Conservation (phyloP, 2,797 vertebrate species). For the Chrysolophus pictus region DNA sequence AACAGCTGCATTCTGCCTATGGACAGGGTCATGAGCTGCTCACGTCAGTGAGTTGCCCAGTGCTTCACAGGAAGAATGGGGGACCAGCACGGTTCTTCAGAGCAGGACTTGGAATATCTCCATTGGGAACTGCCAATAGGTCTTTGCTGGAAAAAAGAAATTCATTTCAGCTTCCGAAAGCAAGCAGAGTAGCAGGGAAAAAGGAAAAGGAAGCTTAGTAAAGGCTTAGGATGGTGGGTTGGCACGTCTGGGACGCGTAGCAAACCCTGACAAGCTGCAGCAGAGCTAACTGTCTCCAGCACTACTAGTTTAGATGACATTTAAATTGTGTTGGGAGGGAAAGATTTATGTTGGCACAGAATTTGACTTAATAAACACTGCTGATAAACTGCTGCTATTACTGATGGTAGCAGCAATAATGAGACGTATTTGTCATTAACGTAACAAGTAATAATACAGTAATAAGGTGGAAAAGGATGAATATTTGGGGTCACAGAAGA, state of each 20-base stretch:
- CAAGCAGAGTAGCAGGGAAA: background rate
- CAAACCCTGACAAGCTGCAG: background rate
- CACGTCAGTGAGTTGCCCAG: background rate
- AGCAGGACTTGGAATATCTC: background rate
- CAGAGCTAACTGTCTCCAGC: background rate
- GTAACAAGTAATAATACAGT: constrained; percentile 44
- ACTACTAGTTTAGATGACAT: background rate
- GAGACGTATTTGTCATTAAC: constrained; percentile 38
- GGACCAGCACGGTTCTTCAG: background rate
- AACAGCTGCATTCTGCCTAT: background rate
- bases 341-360: constrained; percentile 25
- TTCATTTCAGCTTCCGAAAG: background rate
- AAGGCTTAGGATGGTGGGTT: background rate
- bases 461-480: constrained; percentile 35
- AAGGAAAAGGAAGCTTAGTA: background rate
- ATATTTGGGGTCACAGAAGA: constrained; percentile 41
- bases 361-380: constrained; percentile 57
- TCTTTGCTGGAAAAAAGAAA: background rate
- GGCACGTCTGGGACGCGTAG: background rate
- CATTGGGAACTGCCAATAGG: background rate
- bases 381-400: constrained; percentile 29
- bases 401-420: constrained; percentile 27
- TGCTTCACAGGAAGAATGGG: background rate
- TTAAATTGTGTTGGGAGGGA: background rate
- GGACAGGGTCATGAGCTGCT: background rate